Evolutionary conservation across 1,140 invertebrate species (phyloP).

Genomic region (Drosophila parvula): DNA sequence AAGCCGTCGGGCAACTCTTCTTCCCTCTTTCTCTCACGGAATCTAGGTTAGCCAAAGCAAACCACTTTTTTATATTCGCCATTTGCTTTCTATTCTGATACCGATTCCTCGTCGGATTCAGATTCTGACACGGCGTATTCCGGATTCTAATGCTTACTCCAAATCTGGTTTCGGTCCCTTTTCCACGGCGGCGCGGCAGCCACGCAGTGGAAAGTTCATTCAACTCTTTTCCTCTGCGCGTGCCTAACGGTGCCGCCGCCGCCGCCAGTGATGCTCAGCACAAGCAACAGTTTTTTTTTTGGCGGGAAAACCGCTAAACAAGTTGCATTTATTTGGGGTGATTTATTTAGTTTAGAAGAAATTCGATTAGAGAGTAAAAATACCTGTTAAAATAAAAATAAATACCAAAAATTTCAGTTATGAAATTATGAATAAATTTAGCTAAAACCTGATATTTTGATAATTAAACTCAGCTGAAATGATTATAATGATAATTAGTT

Average conservation of each 20-base stretch:
- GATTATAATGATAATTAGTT: too few relatives aligned
- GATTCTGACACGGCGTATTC: constrained; percentile 11
- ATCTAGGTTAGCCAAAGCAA: constrained; percentile 42
- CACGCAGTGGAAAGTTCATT: constrained; percentile 67
- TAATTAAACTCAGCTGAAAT: too few relatives aligned
- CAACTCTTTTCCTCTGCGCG: constrained; percentile 65
- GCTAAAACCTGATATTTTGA: too few relatives aligned
- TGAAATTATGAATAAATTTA: too few relatives aligned
- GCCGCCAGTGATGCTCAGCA: constrained; percentile 22
- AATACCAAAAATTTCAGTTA: background rate
- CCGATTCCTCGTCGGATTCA: constrained; percentile 8
- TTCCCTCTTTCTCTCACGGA: constrained; percentile 21
- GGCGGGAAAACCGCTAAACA: background rate
- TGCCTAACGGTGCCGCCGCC: constrained; percentile 47
- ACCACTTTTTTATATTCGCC: constrained; percentile 41
- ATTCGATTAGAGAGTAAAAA: background rate
- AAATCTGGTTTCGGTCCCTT: constrained; percentile 61
- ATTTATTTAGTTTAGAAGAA: background rate
- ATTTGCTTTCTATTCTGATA: constrained; percentile 68
- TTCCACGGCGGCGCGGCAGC: constrained; percentile 61
- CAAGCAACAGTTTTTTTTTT: background rate
- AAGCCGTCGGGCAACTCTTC: constrained; percentile 39
- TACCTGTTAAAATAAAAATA: background rate
- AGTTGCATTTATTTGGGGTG: too few relatives aligned
- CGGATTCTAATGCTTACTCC: constrained; percentile 20